Evolutionary conservation across 2,888 invertebrate species (phyloP).

Genomic region (Pseudococcus jackbeardsleyi): DNA sequence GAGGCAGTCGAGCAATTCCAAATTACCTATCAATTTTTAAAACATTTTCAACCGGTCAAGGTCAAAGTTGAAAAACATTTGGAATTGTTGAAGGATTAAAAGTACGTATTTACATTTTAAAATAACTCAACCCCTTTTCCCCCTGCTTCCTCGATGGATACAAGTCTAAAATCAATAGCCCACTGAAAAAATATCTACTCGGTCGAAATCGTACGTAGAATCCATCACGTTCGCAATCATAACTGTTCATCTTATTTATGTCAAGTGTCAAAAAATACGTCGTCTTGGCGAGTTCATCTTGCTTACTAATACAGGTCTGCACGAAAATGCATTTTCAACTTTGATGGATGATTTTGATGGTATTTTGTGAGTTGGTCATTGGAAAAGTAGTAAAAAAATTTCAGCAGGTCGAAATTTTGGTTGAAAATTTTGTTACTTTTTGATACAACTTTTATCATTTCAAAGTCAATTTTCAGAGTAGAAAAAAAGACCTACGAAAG

Average conservation of each 20-base stretch:
- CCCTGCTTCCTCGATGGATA: background rate
- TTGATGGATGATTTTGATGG: too few species aligned
- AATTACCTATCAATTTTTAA: background rate
- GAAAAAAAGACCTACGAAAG: too few species aligned
- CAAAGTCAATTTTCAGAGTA: too few species aligned
- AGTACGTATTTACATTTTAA: background rate
- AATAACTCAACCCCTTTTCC: background rate
- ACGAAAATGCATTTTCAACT: too few species aligned
- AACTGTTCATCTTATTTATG: slow-evolving; percentile 29
- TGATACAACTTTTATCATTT: too few species aligned
- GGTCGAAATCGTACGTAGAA: background rate
- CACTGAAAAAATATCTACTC: background rate
- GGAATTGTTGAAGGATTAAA: background rate
- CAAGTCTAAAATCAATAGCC: background rate
- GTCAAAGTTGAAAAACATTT: background rate
- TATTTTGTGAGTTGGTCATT: too few species aligned
- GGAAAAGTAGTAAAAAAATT: too few species aligned
- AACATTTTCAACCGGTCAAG: background rate
- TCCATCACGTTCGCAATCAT: slow-evolving; percentile 17
- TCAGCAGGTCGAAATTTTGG: too few species aligned
- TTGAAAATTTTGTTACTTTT: too few species aligned
- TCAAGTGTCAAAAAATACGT: background rate
- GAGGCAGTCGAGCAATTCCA: background rate
- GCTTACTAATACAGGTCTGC: background rate
- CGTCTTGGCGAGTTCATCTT: background rate